These are phyloP conservation scores for Dipodomys stephensi DNA, from an alignment of 2,113 vertebrate genomes.

Conservation along the genomic window DNA sequence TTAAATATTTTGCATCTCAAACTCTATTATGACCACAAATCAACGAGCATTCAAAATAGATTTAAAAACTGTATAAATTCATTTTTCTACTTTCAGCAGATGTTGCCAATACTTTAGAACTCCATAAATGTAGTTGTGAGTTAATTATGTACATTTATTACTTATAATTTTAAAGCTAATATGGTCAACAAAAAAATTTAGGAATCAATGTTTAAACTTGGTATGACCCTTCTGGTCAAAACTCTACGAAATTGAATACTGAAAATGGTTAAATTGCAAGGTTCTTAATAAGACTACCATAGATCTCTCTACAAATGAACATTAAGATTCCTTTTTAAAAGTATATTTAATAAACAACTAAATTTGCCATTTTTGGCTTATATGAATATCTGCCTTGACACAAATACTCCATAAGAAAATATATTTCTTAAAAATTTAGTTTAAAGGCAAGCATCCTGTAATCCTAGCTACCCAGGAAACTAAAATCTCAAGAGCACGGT, in stretches of 20 bases:
- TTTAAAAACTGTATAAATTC: conserved; percentile 42
- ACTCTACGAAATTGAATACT: not conserved
- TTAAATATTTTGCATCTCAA: conserved; percentile 61
- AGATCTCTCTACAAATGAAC: conserved; percentile 32
- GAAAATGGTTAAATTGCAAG: not conserved
- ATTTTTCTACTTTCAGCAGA: conserved; percentile 36
- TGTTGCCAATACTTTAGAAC: conserved; percentile 35
- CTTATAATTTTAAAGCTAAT: conserved; percentile 44
- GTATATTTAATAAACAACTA: conserved; percentile 26
- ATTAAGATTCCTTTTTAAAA: conserved; percentile 25
- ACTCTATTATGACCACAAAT: conserved; percentile 57
- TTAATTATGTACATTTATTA: conserved; percentile 55
- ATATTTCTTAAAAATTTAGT: conserved; percentile 48
- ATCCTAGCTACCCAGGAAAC: not conserved
- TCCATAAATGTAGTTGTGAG: not conserved
- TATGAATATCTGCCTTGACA: conserved; percentile 19
- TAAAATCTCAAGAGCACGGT: no score
- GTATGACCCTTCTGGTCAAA: conserved; percentile 17
- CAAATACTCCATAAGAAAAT: conserved; percentile 50
- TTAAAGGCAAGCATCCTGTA: not conserved
- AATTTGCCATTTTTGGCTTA: conserved; percentile 43
- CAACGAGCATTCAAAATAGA: conserved; percentile 34
- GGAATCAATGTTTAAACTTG: conserved; percentile 50
- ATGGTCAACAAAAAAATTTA: conserved; percentile 52
- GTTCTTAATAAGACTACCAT: not conserved